Base-by-base conservation (phyloP, 1,140 invertebrate genomes). In the Sitophilus oryzae region DNA sequence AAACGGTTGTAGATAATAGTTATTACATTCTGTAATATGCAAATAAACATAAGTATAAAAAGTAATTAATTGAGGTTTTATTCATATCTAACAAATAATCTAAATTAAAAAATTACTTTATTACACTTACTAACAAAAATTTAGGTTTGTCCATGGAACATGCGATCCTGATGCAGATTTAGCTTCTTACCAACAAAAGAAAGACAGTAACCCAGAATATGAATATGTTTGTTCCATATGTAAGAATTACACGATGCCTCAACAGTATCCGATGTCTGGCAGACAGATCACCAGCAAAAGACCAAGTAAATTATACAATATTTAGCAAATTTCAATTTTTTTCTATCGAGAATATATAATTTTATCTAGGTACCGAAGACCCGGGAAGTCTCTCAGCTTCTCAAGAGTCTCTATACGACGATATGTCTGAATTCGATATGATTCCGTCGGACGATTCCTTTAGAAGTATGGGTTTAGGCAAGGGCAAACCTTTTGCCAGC, bases 121-220 rank as follows among this genome's bases (percentile, higher is more conserved):
- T 30, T 30, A 30, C 25, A 16, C 8, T 45, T 34, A 38, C n/a
- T n/a, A n/a, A n/a, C n/a, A n/a, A n/a, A n/a, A n/a, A n/a, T n/a
- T 49, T n/a, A 93, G 89, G 68, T 93, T 91, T 76, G 93, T 97
- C 21, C 94, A 98, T 72, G 88, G 86, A 22, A 86, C 85, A 38
- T 98, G 94, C 75, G 94, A 96, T 75, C 79, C 85, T 6, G 88
- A 91, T 58, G 89, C 92, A 8, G 91, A 95, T 68, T 77, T 88
- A 16, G 69, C 76, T 19, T 81, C 82, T 15, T 89, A 92, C 67
- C 83, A 88, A 56, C 80, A 82, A 49, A 86, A 84, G 59, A 89
- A 88, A 67, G 88, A 91, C 64, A 71, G 78, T 18, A 86, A 90
- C 65, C 85, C 88, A 0, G 81, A 87, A 49, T 92, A 93, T 69